These are phyloP conservation scores for Limnephilus auricula DNA, from an alignment of 2,888 invertebrate species.

Conservation along the genomic window DNA sequence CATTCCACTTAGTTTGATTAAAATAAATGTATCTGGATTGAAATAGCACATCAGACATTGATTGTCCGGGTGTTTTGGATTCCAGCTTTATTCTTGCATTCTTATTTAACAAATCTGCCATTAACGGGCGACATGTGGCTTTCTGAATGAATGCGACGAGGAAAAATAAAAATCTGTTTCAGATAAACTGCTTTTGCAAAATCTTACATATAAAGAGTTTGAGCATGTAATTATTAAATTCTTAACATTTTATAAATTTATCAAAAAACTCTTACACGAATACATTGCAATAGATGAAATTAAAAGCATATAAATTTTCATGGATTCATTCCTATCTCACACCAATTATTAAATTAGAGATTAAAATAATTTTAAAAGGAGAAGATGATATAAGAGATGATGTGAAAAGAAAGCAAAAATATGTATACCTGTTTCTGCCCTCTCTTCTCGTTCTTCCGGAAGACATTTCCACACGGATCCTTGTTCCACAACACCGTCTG, in stretches of 20 bases:
- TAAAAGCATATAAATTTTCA: neutral
- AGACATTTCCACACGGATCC: conserved; percentile 95
- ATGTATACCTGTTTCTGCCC: conserved; percentile 70
- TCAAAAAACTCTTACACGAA: neutral
- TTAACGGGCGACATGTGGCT: conserved; percentile 27
- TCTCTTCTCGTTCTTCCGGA: conserved; percentile 89
- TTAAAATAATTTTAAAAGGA: neutral
- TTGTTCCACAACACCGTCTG: conserved; percentile 92
- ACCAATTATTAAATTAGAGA: neutral
- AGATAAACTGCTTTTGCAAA: neutral
- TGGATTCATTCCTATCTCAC: neutral
- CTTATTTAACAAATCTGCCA: conserved; percentile 36
- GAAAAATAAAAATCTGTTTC: neutral
- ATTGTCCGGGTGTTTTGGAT: conserved; percentile 44
- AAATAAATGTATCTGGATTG: conserved; percentile 41
- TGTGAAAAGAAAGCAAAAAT: neutral
- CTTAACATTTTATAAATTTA: neutral
- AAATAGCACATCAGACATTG: conserved; percentile 39
- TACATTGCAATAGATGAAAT: too few relatives aligned
- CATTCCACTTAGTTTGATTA: neutral
- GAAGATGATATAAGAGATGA: neutral
- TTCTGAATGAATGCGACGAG: conserved; percentile 39
- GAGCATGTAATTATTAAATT: neutral
- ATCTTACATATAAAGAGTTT: neutral
- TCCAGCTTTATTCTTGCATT: conserved; percentile 41